Conservation (phyloP, 2,797 vertebrate genomes). For the Bradypodion pumilum region DNA sequence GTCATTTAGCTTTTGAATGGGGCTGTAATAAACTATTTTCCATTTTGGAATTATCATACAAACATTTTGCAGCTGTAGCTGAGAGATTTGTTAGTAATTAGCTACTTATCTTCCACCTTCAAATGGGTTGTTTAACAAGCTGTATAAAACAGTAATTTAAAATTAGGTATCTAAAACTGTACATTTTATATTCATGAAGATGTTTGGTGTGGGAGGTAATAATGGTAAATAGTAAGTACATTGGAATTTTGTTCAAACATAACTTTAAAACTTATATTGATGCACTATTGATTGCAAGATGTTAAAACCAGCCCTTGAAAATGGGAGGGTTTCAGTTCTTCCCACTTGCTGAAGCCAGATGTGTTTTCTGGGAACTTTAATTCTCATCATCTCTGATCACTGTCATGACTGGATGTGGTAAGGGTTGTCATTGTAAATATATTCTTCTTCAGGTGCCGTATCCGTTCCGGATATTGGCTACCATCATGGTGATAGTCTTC, state of each 20-base stretch:
- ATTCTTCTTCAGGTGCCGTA: too few relatives aligned
- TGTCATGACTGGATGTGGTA: neutral
- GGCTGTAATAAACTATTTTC: conserved; percentile 66
- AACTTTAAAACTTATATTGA: neutral
- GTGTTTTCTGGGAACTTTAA: neutral
- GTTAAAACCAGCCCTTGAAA: neutral
- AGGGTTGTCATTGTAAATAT: neutral
- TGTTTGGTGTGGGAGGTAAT: neutral
- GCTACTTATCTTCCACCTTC: conserved; percentile 58
- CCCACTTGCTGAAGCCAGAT: neutral
- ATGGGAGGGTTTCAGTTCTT: neutral
- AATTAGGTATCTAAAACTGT: conserved; percentile 32
- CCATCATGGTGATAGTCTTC: too few relatives aligned
- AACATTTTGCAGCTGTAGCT: conserved; percentile 69
- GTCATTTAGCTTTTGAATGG: conserved; percentile 62
- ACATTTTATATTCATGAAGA: neutral
- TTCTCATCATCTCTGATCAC: neutral
- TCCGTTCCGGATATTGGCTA: too few relatives aligned
- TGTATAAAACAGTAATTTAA: conserved; percentile 55
- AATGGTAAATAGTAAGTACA: neutral
- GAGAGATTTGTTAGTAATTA: conserved; percentile 69
- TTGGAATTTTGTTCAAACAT: neutral
- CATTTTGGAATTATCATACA: conserved; percentile 69
- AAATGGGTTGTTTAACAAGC: conserved; percentile 47
- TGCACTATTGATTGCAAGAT: neutral